Percentiles rank a stretch among this genome's conserved stretches.
Conservation (phyloP, 2,113 vertebrate genomes). For the Oenanthe oenanthe region DNA sequence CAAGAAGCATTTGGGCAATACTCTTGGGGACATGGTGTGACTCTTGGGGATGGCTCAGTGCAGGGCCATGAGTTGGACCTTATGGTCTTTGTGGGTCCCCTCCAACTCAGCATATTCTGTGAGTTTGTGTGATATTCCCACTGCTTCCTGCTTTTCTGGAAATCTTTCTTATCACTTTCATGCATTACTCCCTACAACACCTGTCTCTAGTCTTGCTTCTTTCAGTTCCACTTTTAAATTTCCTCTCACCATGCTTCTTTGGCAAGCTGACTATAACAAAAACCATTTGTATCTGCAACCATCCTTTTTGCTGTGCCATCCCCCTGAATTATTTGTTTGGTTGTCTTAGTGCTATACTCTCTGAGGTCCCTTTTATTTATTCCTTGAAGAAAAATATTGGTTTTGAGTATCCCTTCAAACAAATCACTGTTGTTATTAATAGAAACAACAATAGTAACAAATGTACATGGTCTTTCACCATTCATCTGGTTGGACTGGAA, state of each 20-base stretch:
- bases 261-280: not conserved
- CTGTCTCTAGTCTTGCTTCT: not conserved
- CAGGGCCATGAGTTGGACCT: not conserved
- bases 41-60: not conserved
- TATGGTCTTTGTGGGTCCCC: not conserved
- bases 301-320: not conserved
- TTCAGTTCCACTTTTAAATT: not conserved
- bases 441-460: not conserved
- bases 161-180: not conserved
- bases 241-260: not conserved
- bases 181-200: not conserved
- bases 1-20: not conserved
- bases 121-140: not conserved
- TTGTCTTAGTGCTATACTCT: not conserved
- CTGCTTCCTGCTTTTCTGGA: not conserved
- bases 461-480: not conserved
- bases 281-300: not conserved
- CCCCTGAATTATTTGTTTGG: not conserved
- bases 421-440: not conserved
- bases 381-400: not conserved
- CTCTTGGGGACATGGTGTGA: too few species aligned
- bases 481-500: not conserved
- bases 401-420: not conserved
- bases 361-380: not conserved
- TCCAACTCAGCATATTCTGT: not conserved